phyloP scores from a whole-genome alignment of 2,797 vertebrate species.

The Helicolenus hilgendorfi region DNA sequence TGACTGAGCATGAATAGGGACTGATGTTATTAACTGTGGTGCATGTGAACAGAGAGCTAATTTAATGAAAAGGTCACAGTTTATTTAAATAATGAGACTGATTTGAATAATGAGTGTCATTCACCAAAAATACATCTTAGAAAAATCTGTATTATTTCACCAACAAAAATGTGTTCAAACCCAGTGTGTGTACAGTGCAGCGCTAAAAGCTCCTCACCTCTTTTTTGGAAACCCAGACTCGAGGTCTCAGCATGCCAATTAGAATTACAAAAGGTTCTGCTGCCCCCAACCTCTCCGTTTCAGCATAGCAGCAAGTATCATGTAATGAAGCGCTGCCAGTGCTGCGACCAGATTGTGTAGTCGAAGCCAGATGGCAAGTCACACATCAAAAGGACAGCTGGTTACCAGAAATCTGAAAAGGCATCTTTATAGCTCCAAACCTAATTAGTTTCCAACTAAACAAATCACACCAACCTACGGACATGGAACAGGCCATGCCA shows the following conservation, averaged over 20 bases:
- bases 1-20: not conserved
- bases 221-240: constrained; percentile 33
- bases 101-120: not conserved
- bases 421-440: constrained; percentile 61
- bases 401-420: constrained; percentile 72
- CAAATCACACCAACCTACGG: constrained; percentile 52
- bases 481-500: constrained; percentile 10
- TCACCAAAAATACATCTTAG: not conserved
- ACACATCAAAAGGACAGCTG: constrained; percentile 84
- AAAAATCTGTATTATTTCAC: not conserved
- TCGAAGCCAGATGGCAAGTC: constrained; percentile 82
- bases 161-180: not conserved
- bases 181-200: not conserved
- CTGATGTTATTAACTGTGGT: not conserved
- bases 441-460: constrained; percentile 71
- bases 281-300: constrained; percentile 84
- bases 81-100: constrained; percentile 1
- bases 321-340: constrained; percentile 45
- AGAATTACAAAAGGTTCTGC: constrained; percentile 80
- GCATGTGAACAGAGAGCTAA: not conserved
- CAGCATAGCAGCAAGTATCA: constrained; percentile 71
- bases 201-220: constrained; percentile 10
- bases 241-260: constrained; percentile 55
- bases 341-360: constrained; percentile 51
- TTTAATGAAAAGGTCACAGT: not conserved